Evolutionary conservation across 2,113 vertebrate species (phyloP).

Genomic region (Pontoporia blainvillei): DNA sequence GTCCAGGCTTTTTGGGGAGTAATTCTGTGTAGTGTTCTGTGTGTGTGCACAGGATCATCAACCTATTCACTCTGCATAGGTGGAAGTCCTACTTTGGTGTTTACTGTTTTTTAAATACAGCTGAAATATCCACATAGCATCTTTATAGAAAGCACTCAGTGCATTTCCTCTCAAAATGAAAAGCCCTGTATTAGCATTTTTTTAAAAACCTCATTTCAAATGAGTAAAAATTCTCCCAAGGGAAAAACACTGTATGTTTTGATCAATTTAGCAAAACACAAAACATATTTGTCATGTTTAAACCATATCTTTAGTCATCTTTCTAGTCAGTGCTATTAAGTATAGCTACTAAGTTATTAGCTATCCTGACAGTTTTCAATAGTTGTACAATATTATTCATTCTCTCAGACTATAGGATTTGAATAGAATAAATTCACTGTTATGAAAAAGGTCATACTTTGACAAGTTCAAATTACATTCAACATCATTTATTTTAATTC

Average conservation of each 20-base stretch:
- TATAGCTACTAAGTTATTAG: not conserved
- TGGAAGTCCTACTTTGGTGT: not conserved
- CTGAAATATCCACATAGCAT: not conserved
- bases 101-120: not conserved
- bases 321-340: constrained; percentile 16
- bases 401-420: not conserved
- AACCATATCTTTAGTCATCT: not conserved
- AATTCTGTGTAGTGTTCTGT: not conserved
- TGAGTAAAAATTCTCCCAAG: not conserved
- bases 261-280: constrained; percentile 22
- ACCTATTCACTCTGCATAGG: not conserved
- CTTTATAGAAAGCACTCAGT: not conserved
- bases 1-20: not conserved
- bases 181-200: not conserved
- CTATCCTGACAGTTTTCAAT: not conserved
- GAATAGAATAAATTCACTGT: not conserved
- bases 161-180: not conserved
- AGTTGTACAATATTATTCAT: constrained; percentile 12
- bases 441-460: not conserved
- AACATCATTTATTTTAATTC: not conserved
- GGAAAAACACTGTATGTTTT: constrained; percentile 15
- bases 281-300: not conserved
- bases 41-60: not conserved
- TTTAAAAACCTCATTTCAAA: not conserved
- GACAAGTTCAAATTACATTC: constrained; percentile 29